Percentiles rank a stretch among this genome's conserved stretches.
These are phyloP conservation scores for Copsychus sechellarum DNA, from an alignment of 2,113 vertebrate genomes.

Conservation along the genomic window DNA sequence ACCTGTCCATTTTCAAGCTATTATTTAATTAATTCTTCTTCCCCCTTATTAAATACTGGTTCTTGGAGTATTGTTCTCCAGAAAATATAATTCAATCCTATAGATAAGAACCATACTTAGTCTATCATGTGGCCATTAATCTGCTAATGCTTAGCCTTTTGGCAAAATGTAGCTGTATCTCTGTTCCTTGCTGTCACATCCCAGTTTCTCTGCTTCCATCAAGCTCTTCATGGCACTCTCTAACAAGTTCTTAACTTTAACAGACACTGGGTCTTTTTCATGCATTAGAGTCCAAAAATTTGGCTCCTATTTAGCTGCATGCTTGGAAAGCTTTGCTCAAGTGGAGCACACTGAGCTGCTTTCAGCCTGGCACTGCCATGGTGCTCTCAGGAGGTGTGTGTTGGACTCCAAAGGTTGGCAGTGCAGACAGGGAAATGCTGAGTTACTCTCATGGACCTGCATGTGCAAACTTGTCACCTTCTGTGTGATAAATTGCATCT, in stretches of 20 bases:
- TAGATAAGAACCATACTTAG: neutral
- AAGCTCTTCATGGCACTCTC: neutral
- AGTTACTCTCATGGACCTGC: neutral
- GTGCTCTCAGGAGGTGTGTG: neutral
- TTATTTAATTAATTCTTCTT: neutral
- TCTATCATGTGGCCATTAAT: neutral
- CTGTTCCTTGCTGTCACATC: neutral
- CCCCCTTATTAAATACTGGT: neutral
- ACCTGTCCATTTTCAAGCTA: neutral
- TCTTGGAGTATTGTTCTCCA: neutral
- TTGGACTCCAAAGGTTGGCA: neutral
- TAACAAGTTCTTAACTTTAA: constrained; percentile 16
- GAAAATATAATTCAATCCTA: neutral
- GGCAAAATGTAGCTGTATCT: neutral
- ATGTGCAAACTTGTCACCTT: neutral
- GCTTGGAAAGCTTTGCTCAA: constrained; percentile 34
- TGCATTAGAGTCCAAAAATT: neutral
- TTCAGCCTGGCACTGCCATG: neutral
- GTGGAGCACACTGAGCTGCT: constrained; percentile 8
- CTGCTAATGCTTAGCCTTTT: neutral
- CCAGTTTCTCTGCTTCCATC: neutral
- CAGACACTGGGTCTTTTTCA: neutral
- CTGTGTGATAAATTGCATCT: neutral
- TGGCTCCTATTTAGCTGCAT: neutral
- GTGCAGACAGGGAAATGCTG: neutral